A percentile compares a stretch with the other conserved stretches of the same genome.
phyloP scores from a whole-genome alignment of 1,140 invertebrate species.

The Triops longicaudatus region DNA sequence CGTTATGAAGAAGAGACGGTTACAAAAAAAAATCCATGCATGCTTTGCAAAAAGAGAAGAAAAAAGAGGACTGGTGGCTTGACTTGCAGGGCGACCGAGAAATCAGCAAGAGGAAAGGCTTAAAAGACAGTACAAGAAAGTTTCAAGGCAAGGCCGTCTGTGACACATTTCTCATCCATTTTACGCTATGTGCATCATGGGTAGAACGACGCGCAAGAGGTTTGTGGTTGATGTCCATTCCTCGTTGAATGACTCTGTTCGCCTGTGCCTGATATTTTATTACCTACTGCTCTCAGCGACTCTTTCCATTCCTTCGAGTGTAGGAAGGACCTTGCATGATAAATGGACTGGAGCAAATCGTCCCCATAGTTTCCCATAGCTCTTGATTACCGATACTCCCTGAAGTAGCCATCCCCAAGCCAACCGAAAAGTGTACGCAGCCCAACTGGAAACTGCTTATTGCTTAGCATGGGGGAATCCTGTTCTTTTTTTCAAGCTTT shows the following conservation, averaged over 20 bases:
- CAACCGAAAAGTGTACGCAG: not conserved
- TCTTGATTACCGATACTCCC: not conserved
- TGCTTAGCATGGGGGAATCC: not conserved
- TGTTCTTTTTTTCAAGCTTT: not conserved
- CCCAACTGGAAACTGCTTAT: not conserved
- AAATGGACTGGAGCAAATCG: not conserved
- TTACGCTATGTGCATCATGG: not conserved
- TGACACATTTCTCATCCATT: not conserved
- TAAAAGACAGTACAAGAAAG: not conserved
- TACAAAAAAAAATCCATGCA: not conserved
- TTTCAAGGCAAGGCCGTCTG: not conserved
- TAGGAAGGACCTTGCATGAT: not conserved
- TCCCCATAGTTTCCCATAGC: slow-evolving; percentile 3
- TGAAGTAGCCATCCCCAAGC: not conserved
- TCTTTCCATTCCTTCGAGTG: not conserved
- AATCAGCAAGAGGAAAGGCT: not conserved
- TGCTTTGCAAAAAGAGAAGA: not conserved
- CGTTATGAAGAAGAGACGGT: not conserved
- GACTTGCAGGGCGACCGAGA: not conserved
- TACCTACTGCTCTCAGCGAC: not conserved
- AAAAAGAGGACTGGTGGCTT: not conserved
- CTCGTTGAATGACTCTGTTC: not conserved
- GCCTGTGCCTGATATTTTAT: not conserved
- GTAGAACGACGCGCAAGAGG: not conserved
- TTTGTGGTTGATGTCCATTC: slow-evolving; percentile 12